Base-by-base conservation (phyloP, 2,888 invertebrate species). In the Dryobota labecula region DNA sequence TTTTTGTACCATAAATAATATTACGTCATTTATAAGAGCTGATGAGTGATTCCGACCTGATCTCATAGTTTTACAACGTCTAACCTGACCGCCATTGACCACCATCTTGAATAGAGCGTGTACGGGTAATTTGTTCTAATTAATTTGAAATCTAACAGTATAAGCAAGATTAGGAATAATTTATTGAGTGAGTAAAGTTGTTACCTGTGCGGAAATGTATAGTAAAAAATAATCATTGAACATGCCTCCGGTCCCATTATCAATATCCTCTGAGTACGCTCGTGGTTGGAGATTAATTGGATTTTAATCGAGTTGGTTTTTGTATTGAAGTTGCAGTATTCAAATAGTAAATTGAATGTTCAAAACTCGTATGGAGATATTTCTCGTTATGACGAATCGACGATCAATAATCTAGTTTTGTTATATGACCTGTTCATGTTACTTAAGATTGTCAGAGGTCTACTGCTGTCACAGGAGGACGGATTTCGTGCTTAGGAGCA, bases 181-280 rank as follows among this genome's bases (percentile, higher is more conserved):
- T 73, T 33, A 68, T 56, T 30, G 27, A 47, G 15, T 30, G 2
- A 36, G n/a, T 24, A n/a, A 9, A 47, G 27, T 51, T 56, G 49
- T 69, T 49, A 54, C n/a, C n/a, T n/a, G n/a, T n/a, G n/a, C 63
- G 83, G 80, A 76, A 74, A 68, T 69, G 60, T 38, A 78, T 68
- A 73, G 70, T 72, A 73, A 80, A 81, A 83, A 75, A 45, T 73
- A 66, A 73, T 70, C 41, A 80, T 72, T 62, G 69, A 57, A 73
- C 56, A 43, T 66, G 67, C 60, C 47, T 76, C 82, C 77, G 84
- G 67, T 68, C 47, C 45, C 20, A 61, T 60, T 56, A 36, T 56
- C 54, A 54, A 67, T 73, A 70, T 84, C 66, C 70, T 67, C 7
- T 13, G 45, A 47, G 54, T 13, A 58, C 2, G 27, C n/a, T n/a